These are phyloP conservation scores for Knipowitschia caucasica DNA, from an alignment of 2,797 vertebrate species.

Conservation along the genomic window DNA sequence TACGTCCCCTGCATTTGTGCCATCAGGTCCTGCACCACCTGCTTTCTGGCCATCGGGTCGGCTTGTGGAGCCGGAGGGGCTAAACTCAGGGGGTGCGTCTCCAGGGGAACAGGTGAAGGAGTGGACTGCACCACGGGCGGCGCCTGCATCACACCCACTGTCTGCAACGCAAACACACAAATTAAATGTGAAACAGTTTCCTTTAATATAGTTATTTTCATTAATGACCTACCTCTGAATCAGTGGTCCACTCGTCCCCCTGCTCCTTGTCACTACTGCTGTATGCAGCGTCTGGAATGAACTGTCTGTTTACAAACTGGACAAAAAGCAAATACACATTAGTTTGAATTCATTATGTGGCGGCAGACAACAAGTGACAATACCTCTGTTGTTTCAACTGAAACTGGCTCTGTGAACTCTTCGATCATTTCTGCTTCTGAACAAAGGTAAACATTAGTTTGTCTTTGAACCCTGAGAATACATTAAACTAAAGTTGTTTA, in stretches of 20 bases:
- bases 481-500: slow-evolving; percentile 5
- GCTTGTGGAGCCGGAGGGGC: slow-evolving; percentile 80
- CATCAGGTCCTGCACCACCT: slow-evolving; percentile 96
- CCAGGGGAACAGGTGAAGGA: slow-evolving; percentile 77
- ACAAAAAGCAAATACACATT: slow-evolving; percentile 5
- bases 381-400: slow-evolving; percentile 94
- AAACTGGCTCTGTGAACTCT: slow-evolving; percentile 88
- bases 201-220: not conserved
- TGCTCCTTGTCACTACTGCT: slow-evolving; percentile 90
- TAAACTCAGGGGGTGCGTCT: slow-evolving; percentile 80
- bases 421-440: slow-evolving; percentile 87
- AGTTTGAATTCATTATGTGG: not conserved
- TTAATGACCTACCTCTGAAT: slow-evolving; percentile 61
- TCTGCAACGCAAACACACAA: slow-evolving; percentile 61
- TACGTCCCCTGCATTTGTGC: slow-evolving; percentile 98
- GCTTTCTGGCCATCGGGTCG: slow-evolving; percentile 88
- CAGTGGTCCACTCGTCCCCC: slow-evolving; percentile 88
- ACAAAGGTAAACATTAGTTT: slow-evolving; percentile 6
- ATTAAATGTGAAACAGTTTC: not conserved
- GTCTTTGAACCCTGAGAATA: not conserved
- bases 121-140: slow-evolving; percentile 64
- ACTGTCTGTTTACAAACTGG: slow-evolving; percentile 99
- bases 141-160: slow-evolving; percentile 84
- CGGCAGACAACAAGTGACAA: not conserved
- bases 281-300: slow-evolving; percentile 94